Evolutionary conservation across 2,797 vertebrate genomes (phyloP).

Genomic region (Macrochelys suwanniensis): DNA sequence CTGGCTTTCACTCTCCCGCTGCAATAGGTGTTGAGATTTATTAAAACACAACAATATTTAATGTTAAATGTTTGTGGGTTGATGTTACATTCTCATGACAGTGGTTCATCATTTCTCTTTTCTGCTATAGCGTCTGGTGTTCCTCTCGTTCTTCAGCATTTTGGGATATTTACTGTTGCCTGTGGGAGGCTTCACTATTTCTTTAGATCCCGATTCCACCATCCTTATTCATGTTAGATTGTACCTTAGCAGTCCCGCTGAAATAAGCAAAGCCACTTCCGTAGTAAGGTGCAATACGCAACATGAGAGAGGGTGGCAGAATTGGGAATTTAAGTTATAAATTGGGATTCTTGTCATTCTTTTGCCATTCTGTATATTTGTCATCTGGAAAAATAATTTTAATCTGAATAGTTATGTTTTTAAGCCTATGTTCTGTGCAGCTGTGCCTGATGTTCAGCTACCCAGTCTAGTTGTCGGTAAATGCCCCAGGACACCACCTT

Average conservation of each 20-base stretch:
- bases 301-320: background rate
- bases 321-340: background rate
- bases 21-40: constrained; percentile 73
- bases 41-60: constrained; percentile 63
- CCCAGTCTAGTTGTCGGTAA: background rate
- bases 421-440: background rate
- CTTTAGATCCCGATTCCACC: background rate
- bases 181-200: background rate
- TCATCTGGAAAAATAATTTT: background rate
- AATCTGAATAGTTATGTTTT: background rate
- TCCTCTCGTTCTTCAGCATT: background rate
- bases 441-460: background rate
- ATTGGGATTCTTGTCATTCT: background rate
- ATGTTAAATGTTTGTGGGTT: constrained; percentile 69
- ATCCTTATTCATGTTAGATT: background rate
- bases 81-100: constrained; percentile 44
- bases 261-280: background rate
- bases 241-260: background rate
- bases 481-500: background rate
- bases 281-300: background rate
- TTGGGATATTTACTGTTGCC: constrained; percentile 33
- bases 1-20: constrained; percentile 32
- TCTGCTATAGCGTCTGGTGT: constrained; percentile 14
- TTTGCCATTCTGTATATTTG: background rate
- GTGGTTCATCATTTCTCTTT: constrained; percentile 29